These are phyloP conservation scores for Pseudoips prasinana DNA, from an alignment of 2,888 invertebrate species.

Conservation along the genomic window DNA sequence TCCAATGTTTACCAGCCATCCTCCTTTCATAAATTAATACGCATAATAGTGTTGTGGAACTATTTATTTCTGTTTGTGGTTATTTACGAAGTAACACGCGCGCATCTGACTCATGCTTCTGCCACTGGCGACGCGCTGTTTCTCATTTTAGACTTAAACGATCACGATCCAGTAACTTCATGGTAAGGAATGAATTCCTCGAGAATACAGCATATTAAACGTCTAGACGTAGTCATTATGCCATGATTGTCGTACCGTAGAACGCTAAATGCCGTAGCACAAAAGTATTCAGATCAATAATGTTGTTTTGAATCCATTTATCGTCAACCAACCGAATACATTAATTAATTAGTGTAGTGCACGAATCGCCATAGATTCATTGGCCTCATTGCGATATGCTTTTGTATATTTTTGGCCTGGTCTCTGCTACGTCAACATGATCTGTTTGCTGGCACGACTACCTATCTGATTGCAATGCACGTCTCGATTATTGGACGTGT, in stretches of 20 bases:
- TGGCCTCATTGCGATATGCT: slow-evolving; percentile 36
- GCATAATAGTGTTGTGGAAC: not conserved
- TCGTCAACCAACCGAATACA: slow-evolving; percentile 15
- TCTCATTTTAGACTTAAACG: slow-evolving; percentile 10
- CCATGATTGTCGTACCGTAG: not conserved
- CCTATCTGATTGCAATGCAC: slow-evolving; percentile 19
- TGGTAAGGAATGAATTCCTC: not conserved
- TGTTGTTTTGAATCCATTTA: slow-evolving; percentile 16
- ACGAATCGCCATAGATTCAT: slow-evolving; percentile 27
- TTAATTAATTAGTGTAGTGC: slow-evolving; percentile 23
- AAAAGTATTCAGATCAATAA: slow-evolving; percentile 12
- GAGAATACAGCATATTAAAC: slow-evolving; percentile 1
- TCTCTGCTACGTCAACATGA: slow-evolving; percentile 39
- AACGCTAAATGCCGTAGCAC: slow-evolving; percentile 4
- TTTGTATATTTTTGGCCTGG: slow-evolving; percentile 59
- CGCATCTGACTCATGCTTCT: slow-evolving; percentile 16
- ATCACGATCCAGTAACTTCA: not conserved
- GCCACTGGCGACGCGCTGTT: slow-evolving; percentile 7
- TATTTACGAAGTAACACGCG: slow-evolving; percentile 13
- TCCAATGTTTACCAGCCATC: no score
- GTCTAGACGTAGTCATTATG: slow-evolving; percentile 17
- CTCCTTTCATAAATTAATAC: no score
- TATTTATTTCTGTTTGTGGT: slow-evolving; percentile 6
- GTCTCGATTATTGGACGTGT: slow-evolving; percentile 20
- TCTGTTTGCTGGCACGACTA: slow-evolving; percentile 33